Conservation (phyloP, 2,888 invertebrate species). For the Lepas anatifera region DNA sequence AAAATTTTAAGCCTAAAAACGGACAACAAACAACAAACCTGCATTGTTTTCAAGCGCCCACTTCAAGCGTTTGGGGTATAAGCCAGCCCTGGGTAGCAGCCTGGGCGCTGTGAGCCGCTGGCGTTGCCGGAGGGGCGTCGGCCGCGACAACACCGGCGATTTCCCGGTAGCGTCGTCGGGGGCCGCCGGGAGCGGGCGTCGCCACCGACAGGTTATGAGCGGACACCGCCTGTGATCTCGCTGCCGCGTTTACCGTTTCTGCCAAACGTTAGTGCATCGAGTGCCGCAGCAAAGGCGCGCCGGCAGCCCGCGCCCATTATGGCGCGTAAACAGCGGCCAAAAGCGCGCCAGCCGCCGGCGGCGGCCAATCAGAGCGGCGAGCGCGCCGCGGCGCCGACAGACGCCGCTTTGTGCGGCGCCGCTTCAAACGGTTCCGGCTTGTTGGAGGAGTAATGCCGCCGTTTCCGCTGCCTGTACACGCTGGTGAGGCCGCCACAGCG, state of each 20-base stretch:
- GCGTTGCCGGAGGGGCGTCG: background rate
- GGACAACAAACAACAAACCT: too few relatives aligned
- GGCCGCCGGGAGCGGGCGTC: background rate
- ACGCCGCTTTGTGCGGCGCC: background rate
- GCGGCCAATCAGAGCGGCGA: background rate
- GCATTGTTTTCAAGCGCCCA: too few relatives aligned
- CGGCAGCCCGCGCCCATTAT: conserved; percentile 2
- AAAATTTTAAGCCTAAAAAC: too few relatives aligned
- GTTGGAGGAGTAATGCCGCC: too few relatives aligned
- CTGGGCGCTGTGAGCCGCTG: too few relatives aligned
- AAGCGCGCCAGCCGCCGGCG: background rate
- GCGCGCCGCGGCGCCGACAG: background rate
- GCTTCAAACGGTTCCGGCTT: conserved; percentile 8
- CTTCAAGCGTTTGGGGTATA: too few relatives aligned
- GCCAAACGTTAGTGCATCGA: conserved; percentile 3
- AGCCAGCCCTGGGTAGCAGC: too few relatives aligned
- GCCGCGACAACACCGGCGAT: background rate
- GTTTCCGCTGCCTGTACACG: too few relatives aligned
- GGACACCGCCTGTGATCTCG: background rate
- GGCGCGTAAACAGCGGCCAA: conserved; percentile 2
- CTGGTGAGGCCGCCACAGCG: too few relatives aligned
- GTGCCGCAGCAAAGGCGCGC: background rate
- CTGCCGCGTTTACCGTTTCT: conserved; percentile 1
- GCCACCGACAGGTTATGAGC: conserved; percentile 1
- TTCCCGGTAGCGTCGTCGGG: background rate